Percentiles rank a stretch among this genome's conserved stretches.
These are phyloP conservation scores for Cephus spinipes DNA, from an alignment of 2,888 invertebrate species.

Conservation along the genomic window DNA sequence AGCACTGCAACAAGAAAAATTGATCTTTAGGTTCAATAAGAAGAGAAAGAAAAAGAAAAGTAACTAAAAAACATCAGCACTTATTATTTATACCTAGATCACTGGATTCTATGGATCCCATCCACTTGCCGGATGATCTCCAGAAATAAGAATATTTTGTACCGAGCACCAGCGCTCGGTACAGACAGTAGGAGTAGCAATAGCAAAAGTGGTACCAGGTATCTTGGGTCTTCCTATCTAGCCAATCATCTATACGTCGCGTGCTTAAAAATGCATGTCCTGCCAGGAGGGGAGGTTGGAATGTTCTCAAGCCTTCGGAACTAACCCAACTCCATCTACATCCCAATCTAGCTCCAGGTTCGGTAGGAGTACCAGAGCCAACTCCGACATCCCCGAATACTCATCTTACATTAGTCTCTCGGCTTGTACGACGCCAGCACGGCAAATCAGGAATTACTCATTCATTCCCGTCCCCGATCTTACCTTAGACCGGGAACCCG, in stretches of 20 bases:
- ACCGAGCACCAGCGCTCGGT: background rate
- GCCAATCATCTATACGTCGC: background rate
- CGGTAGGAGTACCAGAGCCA: background rate
- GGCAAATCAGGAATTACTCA: constrained; percentile 6
- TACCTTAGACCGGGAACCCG: background rate
- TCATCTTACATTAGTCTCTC: background rate
- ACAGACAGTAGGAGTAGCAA: background rate
- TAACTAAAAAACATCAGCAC: background rate
- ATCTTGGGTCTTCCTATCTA: background rate
- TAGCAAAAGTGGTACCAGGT: background rate
- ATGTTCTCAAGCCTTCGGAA: background rate
- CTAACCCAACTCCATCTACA: background rate
- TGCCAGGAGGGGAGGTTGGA: background rate
- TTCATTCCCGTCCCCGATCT: background rate
- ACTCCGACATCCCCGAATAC: background rate
- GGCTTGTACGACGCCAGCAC: background rate
- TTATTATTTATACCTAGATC: background rate
- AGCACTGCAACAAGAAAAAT: constrained; percentile 74
- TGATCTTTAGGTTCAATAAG: background rate
- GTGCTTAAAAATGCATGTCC: constrained; percentile 3
- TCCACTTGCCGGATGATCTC: background rate
- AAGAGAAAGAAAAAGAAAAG: background rate
- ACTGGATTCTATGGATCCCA: background rate
- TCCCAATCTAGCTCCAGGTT: background rate
- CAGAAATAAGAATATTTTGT: background rate